Percentiles rank a stretch among this genome's conserved stretches.
Evolutionary conservation across 2,113 vertebrate species (phyloP).

Genomic region (Bos javanicus): DNA sequence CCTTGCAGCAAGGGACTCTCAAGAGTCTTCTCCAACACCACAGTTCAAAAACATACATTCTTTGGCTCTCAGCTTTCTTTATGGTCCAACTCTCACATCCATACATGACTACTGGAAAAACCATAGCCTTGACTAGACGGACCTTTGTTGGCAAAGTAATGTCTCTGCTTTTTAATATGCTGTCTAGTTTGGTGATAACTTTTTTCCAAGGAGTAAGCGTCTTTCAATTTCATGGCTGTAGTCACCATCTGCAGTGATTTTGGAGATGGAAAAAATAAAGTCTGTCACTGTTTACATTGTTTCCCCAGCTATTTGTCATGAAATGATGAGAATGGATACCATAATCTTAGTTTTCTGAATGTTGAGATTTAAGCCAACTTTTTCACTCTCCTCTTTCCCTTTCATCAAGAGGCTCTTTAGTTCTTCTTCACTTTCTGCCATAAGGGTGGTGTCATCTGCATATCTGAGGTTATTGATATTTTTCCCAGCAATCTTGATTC

Average conservation of each 20-base stretch:
- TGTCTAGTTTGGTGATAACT: not conserved
- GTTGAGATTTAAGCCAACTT: not conserved
- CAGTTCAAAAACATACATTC: not conserved
- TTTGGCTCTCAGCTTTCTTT: not conserved
- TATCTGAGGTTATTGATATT: not conserved
- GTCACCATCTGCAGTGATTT: not conserved
- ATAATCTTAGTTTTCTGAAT: not conserved
- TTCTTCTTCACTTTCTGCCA: not conserved
- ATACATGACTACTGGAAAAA: not conserved
- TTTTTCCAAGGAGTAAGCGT: not conserved
- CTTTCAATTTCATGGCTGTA: not conserved
- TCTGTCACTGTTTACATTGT: not conserved
- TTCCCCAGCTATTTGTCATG: not conserved
- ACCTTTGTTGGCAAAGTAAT: not conserved
- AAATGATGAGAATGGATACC: not conserved
- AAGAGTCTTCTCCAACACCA: not conserved
- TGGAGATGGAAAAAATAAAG: not conserved
- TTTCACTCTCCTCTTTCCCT: not conserved
- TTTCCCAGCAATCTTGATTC: not conserved
- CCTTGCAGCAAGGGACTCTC: not conserved
- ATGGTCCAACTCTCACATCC: not conserved
- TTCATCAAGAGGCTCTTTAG: not conserved
- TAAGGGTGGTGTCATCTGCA: not conserved
- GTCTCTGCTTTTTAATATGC: not conserved
- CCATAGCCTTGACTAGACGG: fast-evolving